Evolutionary conservation across 2,113 vertebrate species (phyloP).

Genomic region (Cyprinodon tularosa): DNA sequence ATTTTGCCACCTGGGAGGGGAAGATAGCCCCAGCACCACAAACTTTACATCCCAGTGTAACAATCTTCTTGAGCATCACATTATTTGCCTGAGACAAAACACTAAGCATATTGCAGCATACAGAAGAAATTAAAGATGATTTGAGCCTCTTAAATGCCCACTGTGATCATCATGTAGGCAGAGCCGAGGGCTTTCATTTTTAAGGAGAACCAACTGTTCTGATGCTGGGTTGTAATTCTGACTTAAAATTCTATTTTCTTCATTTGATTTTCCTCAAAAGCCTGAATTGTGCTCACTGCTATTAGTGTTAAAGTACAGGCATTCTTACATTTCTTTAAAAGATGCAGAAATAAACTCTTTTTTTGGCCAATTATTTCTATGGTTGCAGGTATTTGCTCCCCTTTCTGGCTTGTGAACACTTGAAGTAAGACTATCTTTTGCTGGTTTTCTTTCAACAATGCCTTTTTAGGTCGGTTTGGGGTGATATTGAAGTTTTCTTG

Average conservation of each 20-base stretch:
- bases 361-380: too few species aligned
- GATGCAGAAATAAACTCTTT: background rate
- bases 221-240: background rate
- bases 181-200: conserved; percentile 13
- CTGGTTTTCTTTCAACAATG: too few species aligned
- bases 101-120: background rate
- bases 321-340: background rate
- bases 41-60: conserved; percentile 32
- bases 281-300: background rate
- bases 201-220: conserved; percentile 29
- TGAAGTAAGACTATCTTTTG: too few species aligned
- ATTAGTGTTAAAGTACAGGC: background rate
- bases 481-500: too few species aligned
- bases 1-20: conserved; percentile 31
- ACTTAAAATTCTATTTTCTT: background rate
- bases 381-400: too few species aligned
- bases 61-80: conserved; percentile 28
- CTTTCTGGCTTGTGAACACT: too few species aligned
- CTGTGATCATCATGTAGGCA: background rate
- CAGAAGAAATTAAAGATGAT: conserved; percentile 22
- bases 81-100: conserved; percentile 44
- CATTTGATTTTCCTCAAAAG: background rate
- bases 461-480: too few species aligned
- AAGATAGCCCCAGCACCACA: conserved; percentile 3
- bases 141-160: conserved; percentile 11